These are phyloP conservation scores for Tethea ocularis DNA, from an alignment of 2,888 invertebrate genomes.

Conservation along the genomic window DNA sequence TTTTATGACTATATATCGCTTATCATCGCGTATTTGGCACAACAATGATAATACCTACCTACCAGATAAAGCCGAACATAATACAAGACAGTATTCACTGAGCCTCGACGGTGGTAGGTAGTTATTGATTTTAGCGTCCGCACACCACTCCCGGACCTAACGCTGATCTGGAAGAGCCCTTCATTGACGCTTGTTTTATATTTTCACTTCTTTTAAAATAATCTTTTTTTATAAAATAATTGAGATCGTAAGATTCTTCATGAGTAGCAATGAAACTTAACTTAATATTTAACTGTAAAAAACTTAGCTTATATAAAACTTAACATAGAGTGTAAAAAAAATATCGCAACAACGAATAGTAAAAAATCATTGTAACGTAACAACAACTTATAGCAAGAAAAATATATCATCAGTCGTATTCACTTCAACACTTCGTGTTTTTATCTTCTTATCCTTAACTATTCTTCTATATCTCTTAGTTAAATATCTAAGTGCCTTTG, in stretches of 20 bases:
- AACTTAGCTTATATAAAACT: neutral
- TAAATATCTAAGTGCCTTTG: neutral
- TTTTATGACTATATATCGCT: neutral
- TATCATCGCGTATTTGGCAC: neutral
- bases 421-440: neutral
- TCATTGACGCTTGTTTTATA: no score
- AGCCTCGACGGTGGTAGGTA: neutral
- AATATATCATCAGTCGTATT: conserved; percentile 8
- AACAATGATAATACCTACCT: neutral
- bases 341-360: neutral
- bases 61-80: neutral
- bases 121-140: neutral
- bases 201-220: no score
- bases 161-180: neutral
- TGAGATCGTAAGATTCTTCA: no score
- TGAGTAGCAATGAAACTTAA: no score
- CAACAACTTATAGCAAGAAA: neutral
- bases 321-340: no score
- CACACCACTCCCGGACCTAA: neutral
- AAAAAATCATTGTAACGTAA: neutral
- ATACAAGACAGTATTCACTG: neutral
- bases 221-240: no score
- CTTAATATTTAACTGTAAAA: no score
- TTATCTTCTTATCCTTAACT: neutral
- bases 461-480: neutral